Base-by-base conservation (phyloP, 2,113 vertebrate species). In the Alethe diademata region DNA sequence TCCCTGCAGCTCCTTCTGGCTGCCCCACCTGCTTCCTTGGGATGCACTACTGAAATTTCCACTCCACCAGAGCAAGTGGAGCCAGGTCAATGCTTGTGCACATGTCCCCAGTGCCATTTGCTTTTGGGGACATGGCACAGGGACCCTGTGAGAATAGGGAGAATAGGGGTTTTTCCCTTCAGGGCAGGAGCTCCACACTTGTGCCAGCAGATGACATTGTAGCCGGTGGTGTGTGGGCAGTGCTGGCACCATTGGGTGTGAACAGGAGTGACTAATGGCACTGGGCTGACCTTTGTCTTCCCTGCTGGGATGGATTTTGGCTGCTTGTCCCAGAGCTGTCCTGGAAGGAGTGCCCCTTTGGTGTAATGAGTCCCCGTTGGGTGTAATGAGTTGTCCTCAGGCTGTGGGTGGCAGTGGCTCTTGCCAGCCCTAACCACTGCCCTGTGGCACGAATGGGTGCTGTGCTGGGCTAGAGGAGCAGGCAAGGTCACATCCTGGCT, bases 291-390 rank as follows among this genome's bases (percentile, higher is more conserved):
- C 19, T 54, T 24, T 29, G 4, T 31, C 14, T 25, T 31, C 66
- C 29, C 48, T 7, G 0, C 58, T 12, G 29, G 3, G 3, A 4
- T 14, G 61, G 25, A 4, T 47, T 83, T 86, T 73, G 35, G 35
- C 47, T 51, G 28, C 38, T 81, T 25, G 4, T 12, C 40, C 40
- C 11, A 1, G 53, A 67, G 43, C 23, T 42, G 40, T 25, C 23
- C 42, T 19, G 23, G 40, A 35, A 78, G 23, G 42, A 65, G n/a
- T 35, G 3, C 3, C 25, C 13, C 0, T 1, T 7, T 73, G 1
- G 40, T 57, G 69, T 62, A 10, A 43, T 13, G 57, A 42, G 45
- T n/a, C 2, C 4, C 19, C 0, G 2, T 11, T 60, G 2, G 4
- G 54, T 78, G 69, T 48, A 15, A 80, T 0, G 60, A 94, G 83